Evolutionary conservation across 2,797 vertebrate genomes (phyloP).

Genomic region (Rhodeus uyekii): DNA sequence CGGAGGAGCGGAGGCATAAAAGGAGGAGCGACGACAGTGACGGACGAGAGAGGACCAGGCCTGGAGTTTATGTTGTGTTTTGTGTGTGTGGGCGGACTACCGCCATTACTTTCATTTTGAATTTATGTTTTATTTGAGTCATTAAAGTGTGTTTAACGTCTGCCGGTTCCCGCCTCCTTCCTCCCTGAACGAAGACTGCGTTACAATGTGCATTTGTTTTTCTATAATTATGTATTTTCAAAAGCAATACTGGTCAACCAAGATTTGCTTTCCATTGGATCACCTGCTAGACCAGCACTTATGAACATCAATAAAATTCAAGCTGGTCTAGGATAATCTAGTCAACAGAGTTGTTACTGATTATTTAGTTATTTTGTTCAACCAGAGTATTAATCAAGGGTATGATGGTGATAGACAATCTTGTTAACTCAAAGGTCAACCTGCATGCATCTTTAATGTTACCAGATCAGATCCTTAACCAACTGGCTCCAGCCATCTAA

Average conservation of each 20-base stretch:
- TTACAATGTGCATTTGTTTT: no score
- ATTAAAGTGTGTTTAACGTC: no score
- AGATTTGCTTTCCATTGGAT: neutral
- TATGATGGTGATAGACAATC: constrained; percentile 6
- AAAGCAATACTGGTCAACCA: neutral
- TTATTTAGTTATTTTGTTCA: constrained; percentile 4
- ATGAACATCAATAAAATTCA: neutral
- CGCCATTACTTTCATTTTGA: no score
- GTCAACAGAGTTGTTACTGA: neutral
- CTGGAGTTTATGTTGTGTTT: no score
- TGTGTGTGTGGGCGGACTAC: no score
- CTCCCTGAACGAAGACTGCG: no score
- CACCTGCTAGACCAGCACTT: neutral
- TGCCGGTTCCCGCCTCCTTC: no score
- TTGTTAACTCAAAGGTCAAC: constrained; percentile 5
- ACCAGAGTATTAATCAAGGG: constrained; percentile 3
- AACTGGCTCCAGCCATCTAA: constrained; percentile 2
- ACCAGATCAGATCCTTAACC: constrained; percentile 29
- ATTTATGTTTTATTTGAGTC: no score
- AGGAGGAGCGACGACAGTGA: no score
- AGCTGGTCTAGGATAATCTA: constrained; percentile 1
- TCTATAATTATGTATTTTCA: no score
- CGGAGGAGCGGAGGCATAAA: no score
- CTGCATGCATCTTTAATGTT: constrained; percentile 32
- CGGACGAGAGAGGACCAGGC: no score